Evolutionary conservation across 2,797 vertebrate species (phyloP), one percentile per base, ranked within the genome.

Genomic region (Brotula barbata): DNA sequence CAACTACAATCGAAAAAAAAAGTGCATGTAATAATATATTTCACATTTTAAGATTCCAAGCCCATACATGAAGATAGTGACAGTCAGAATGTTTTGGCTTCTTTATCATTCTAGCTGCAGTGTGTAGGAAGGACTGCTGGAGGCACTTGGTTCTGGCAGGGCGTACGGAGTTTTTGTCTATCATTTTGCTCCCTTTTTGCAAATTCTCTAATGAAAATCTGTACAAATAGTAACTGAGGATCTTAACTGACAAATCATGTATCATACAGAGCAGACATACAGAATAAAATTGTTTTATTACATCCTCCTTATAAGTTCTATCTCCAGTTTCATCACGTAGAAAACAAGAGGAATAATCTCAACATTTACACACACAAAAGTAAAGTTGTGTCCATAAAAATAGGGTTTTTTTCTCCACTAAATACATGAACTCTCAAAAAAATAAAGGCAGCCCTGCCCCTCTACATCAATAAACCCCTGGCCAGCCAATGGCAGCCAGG

Each of bases 401-500:
- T 90, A 91, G 64, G 62, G 40, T 87, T 75, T 84, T 68, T 74
- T 57, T 85, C 85, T 87, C 84, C 88, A 89, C 84, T 88, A 89
- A 83, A 82, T 59, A 84, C 59, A 80, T 57, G 59, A 51, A 63
- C 47, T 57, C 74, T 88, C 84, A 78, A 67, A 90, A 90, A 91
- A 90, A 90, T 87, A 89, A 87, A 89, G 49, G 76, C 78, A 82
- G 69, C 82, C 86, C 75, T 71, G 34, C 85, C 90, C 85, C 84
- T 73, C 87, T 77, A 80, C 70, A 75, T 88, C 88, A 91, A 91
- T 91, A 91, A 91, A 91, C 75, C 79, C 85, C 87, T 88, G 77
- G 75, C 55, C 73, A 14, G 46, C 58, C 68, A 77, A 77, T 83
- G 71, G 77, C 41, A 61, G 82, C 77, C 8, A 52, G 79, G 85